Percentiles rank a stretch among this genome's conserved stretches.
phyloP scores from a whole-genome alignment of 2,888 invertebrate species.

The Craniophora ligustri region DNA sequence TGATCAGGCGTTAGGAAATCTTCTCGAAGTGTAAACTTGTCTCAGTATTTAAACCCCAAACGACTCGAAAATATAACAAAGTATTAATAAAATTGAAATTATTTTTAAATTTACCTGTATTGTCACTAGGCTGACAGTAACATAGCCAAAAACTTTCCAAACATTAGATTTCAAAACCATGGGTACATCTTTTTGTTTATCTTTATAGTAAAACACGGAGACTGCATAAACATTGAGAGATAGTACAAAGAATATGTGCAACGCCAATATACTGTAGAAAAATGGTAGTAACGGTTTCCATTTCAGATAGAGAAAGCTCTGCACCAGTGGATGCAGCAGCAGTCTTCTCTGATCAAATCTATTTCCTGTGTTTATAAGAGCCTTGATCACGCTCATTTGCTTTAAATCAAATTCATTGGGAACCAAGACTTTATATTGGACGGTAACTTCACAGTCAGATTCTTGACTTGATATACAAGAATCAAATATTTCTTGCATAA shows the following conservation, averaged over 20 bases:
- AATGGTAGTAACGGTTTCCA: conserved; percentile 82
- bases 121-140: conserved; percentile 16
- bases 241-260: conserved; percentile 77
- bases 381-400: conserved; percentile 82
- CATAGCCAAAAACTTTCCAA: conserved; percentile 19
- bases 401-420: conserved; percentile 64
- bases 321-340: conserved; percentile 84
- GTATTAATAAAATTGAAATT: too few relatives aligned
- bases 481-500: conserved; percentile 81
- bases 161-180: conserved; percentile 4
- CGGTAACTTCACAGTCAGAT: conserved; percentile 69
- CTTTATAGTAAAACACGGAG: conserved; percentile 46
- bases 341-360: conserved; percentile 73
- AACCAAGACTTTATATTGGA: conserved; percentile 76
- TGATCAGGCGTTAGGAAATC: too few relatives aligned
- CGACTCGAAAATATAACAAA: too few relatives aligned
- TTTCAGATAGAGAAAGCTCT: conserved; percentile 85
- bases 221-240: conserved; percentile 75
- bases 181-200: conserved; percentile 13
- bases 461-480: conserved; percentile 69
- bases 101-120: conserved; percentile 26
- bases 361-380: conserved; percentile 78
- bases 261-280: conserved; percentile 76
- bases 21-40: too few relatives aligned
- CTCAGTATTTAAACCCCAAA: too few relatives aligned